Conservation (phyloP, 2,797 vertebrate genomes). For the Chromobotia macracanthus region DNA sequence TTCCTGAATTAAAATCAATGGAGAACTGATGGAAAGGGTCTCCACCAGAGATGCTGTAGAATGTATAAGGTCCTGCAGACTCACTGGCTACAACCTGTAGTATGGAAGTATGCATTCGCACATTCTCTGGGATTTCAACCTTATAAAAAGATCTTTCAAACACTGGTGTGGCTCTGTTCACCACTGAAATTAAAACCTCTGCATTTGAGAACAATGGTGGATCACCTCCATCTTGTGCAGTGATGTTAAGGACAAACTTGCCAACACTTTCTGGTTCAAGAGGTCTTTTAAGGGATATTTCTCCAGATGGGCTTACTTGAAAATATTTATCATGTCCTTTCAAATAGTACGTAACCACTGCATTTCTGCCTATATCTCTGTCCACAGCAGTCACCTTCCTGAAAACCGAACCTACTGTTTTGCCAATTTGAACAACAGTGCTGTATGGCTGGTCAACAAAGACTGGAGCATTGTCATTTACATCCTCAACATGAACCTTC, state of each 20-base stretch:
- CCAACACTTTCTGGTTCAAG: conserved; percentile 79
- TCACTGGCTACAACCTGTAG: conserved; percentile 82
- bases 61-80: conserved; percentile 81
- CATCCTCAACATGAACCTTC: conserved; percentile 79
- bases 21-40: conserved; percentile 84
- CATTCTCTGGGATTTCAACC: conserved; percentile 81
- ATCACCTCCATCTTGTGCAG: conserved; percentile 80
- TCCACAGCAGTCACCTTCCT: conserved; percentile 79
- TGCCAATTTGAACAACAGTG: conserved; percentile 77
- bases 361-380: conserved; percentile 78
- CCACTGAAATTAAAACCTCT: conserved; percentile 78
- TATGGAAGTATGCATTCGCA: conserved; percentile 80
- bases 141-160: conserved; percentile 87
- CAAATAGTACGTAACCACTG: conserved; percentile 79
- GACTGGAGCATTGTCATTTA: conserved; percentile 82
- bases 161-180: conserved; percentile 83
- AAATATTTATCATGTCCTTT: conserved; percentile 81
- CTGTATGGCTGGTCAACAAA: conserved; percentile 86
- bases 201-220: conserved; percentile 79
- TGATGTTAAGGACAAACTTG: conserved; percentile 78
- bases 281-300: conserved; percentile 79
- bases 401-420: conserved; percentile 75
- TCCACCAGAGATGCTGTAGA: conserved; percentile 83
- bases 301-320: conserved; percentile 77
- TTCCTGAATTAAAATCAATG: conserved; percentile 84